These are phyloP conservation scores for Elephantulus edwardii DNA, from an alignment of 2,113 vertebrate genomes.

Conservation along the genomic window DNA sequence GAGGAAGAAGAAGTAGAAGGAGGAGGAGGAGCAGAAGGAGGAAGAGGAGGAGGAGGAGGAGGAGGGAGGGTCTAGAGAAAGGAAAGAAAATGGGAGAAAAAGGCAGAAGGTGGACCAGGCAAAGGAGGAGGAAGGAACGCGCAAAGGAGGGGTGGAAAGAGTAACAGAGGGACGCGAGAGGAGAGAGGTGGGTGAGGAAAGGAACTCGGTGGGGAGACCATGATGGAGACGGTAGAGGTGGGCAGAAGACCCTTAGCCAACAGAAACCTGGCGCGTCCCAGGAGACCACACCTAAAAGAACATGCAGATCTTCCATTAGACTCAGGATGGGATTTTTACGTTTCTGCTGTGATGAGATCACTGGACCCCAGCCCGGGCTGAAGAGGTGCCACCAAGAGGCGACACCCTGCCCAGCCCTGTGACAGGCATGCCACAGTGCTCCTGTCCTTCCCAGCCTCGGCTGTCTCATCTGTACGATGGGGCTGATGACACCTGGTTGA, in stretches of 20 bases:
- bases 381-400: neutral
- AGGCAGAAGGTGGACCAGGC: fast-evolving
- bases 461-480: fast-evolving
- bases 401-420: too few species aligned
- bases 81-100: too few species aligned
- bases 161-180: neutral
- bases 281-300: neutral
- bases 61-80: neutral
- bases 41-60: too few species aligned
- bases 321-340: neutral
- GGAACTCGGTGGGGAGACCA: fast-evolving
- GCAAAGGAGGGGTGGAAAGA: neutral
- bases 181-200: neutral
- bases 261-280: fast-evolving
- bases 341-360: neutral
- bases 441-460: neutral
- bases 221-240: fast-evolving
- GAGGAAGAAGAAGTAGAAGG: neutral
- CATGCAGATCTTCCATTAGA: fast-evolving
- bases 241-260: neutral
- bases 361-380: fast-evolving
- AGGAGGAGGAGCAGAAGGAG: neutral
- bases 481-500: fast-evolving
- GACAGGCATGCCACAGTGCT: fast-evolving
- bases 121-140: too few species aligned